Base-by-base conservation (phyloP, 1,140 invertebrate species). In the Magallana gigas region DNA sequence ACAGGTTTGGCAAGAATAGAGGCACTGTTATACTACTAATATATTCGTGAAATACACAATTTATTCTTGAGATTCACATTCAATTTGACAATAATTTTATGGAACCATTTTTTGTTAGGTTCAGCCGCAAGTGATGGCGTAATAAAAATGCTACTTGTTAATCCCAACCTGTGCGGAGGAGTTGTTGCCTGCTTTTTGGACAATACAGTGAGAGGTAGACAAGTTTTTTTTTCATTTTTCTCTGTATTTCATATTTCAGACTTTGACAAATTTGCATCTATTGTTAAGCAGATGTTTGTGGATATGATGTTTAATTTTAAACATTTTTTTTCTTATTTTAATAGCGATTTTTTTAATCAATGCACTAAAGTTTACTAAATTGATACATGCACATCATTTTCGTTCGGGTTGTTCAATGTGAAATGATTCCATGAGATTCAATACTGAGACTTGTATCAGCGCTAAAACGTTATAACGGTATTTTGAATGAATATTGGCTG, bases 161-260 rank as follows among this genome's bases (percentile, higher is more conserved):
- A 95, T 89, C 92, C 92, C 23, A 93, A 94, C 88, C 94, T 94
- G 86, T 91, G 94, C 23, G 94, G 94, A 8, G 94, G 94, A 5
- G 84, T 93, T 9, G 86, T 92, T 48, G 94, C 94, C 56, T 94
- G 92, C 87, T 91, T 95, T 81, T 87, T 94, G 8, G 94, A 95
- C 91, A 95, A 95, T 85, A 93, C 94, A 0, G 91, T 94, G 3
- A 92, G 92, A 87, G 94, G 93, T 92, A 88, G 76, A 2, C n/a
- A n/a, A n/a, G n/a, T 48, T 48, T 48, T 48, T 48, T 5, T 48
- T 48, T 48, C 36, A 48, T 48, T 48, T 48, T 48, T 48, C 36
- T 4, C 36, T 2, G 36, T 48, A 48, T 48, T 36, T 36, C 36
- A 36, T 36, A 36, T 3, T 4, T 48, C 36, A 48, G 36, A 48